Conservation (phyloP, 2,888 invertebrate species). For the Polyommatus icarus region DNA sequence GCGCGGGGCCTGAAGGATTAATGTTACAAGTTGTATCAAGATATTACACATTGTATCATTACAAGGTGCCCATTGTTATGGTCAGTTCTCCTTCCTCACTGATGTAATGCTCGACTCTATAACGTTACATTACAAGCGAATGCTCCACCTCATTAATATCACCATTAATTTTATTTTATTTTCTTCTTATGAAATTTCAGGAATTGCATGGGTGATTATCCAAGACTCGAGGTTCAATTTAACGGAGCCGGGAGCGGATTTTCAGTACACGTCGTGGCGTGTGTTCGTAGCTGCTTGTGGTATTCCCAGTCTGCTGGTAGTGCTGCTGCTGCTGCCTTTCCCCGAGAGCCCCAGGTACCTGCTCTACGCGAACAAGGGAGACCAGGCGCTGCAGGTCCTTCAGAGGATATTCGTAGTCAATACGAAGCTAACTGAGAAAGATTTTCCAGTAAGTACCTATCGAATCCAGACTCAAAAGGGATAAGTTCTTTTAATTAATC, state of each 20-base stretch:
- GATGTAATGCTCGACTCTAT: no score
- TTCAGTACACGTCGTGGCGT: slow-evolving; percentile 82
- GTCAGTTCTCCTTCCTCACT: no score
- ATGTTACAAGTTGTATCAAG: no score
- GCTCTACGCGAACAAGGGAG: slow-evolving; percentile 71
- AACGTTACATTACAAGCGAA: no score
- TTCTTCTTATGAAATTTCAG: slow-evolving; percentile 47
- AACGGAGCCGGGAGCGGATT: slow-evolving; percentile 52
- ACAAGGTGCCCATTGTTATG: no score
- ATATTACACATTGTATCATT: no score
- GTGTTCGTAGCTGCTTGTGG: slow-evolving; percentile 83
- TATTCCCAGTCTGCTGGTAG: slow-evolving; percentile 77
- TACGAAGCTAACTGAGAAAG: slow-evolving; percentile 69
- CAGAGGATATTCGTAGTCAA: slow-evolving; percentile 78
- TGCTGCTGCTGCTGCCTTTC: slow-evolving; percentile 72
- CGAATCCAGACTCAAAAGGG: neutral
- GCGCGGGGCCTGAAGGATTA: no score
- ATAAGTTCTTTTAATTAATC: neutral
- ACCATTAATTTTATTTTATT: no score
- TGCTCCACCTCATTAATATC: no score
- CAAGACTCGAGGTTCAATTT: slow-evolving; percentile 62
- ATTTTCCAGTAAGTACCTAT: slow-evolving; percentile 74
- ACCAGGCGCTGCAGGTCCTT: slow-evolving; percentile 75
- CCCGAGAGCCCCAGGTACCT: slow-evolving; percentile 81
- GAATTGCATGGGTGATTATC: slow-evolving; percentile 74